A percentile compares a stretch with the other conserved stretches of the same genome.
Evolutionary conservation across 2,113 vertebrate genomes (phyloP).

Genomic region (Gallinago undulata): DNA sequence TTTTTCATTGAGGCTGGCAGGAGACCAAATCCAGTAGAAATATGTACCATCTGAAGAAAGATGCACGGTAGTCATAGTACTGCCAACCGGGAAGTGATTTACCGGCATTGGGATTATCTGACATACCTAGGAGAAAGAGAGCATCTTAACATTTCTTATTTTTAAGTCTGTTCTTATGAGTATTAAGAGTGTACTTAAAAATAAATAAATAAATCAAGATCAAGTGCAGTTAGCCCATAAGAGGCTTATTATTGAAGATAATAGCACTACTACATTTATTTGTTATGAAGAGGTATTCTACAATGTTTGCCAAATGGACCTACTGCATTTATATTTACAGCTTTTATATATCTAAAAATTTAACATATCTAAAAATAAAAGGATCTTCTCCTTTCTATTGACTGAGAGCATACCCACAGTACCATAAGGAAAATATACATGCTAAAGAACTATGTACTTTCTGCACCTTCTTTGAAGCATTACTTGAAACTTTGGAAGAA

Average conservation of each 20-base stretch:
- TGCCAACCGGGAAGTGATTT: constrained; percentile 93
- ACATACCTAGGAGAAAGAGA: constrained; percentile 79
- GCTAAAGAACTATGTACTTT: background rate
- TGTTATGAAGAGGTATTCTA: background rate
- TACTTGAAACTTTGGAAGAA: background rate
- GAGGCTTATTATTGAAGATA: background rate
- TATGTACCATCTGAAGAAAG: constrained; percentile 96
- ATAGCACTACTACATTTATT: background rate
- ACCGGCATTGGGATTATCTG: constrained; percentile 92
- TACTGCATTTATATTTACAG: background rate
- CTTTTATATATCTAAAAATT: background rate
- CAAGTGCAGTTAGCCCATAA: background rate
- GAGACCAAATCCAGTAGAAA: constrained; percentile 98
- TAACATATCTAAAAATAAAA: background rate
- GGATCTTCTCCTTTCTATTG: background rate
- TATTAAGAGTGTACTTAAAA: background rate
- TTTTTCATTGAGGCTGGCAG: constrained; percentile 96
- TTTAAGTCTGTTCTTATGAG: background rate
- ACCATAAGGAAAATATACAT: background rate
- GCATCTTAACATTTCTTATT: background rate
- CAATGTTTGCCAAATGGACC: background rate
- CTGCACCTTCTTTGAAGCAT: background rate
- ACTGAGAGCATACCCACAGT: background rate
- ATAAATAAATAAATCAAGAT: background rate
- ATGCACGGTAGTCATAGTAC: constrained; percentile 94